Evolutionary conservation across 2,113 vertebrate genomes (phyloP), one percentile per base, ranked within the genome.

Genomic region (Cathartes aura): DNA sequence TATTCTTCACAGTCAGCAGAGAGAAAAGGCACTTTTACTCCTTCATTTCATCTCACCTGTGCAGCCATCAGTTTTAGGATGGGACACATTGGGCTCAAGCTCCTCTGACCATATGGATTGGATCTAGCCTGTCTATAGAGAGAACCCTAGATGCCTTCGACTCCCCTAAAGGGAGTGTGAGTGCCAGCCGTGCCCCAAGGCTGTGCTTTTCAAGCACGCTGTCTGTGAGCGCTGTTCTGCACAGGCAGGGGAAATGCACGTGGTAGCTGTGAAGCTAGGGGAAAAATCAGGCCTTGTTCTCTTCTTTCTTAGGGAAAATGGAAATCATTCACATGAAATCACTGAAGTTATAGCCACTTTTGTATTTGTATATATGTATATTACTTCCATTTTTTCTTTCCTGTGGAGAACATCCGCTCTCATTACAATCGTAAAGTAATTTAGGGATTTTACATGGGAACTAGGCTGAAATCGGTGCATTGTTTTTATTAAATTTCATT

Each of bases 201-300:
- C 29, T 63, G n/a, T 0, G 4, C 11, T 74, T 70, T 47, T 36
- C 30, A 30, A 58, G 22, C 4, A 0, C 2, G 0, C 23, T 15
- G 12, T 6, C 60, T 40, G 36, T 1, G 0, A 53, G 15, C 1
- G 0, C 34, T 56, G 22, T 8, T 78, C 48, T 50, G 50, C 27
- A 24, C 5, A 8, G 36, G 21, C 21, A 12, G n/a, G 21, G 24
- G 30, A 81, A 76, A 53, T 15, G 21, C 30, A 72, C 4, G 0
- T 14, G 29, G 8, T 45, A 43, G 62, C 38, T 87, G 32, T 42
- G 32, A 81, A 13, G 34, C 32, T 29, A 15, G 36, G 38, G 29
- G 18, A 4, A 43, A 67, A 84, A 78, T 32, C 30, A 72, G 19
- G 6, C 48, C 45, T 80, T 64, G 19, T 78, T 87, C 66, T 88